phyloP scores from a whole-genome alignment of 2,797 vertebrate species.

The Bradypodion ventrale region DNA sequence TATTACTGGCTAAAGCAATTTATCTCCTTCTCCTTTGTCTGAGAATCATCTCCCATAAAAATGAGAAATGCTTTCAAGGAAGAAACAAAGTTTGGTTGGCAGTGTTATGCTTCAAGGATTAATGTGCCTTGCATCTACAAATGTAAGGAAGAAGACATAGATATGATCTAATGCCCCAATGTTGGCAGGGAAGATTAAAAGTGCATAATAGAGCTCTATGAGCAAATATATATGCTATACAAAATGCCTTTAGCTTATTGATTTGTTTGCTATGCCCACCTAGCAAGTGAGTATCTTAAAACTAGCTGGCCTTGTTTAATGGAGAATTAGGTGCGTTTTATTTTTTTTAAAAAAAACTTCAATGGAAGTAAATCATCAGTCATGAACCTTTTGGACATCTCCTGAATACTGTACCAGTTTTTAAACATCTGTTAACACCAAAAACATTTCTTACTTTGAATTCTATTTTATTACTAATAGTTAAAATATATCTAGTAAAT shows the following conservation, averaged over 20 bases:
- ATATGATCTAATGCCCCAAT: not conserved
- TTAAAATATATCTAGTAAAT: conserved; percentile 8
- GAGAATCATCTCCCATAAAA: not conserved
- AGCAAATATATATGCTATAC: not conserved
- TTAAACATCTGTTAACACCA: not conserved
- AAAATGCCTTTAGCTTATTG: not conserved
- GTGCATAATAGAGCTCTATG: not conserved
- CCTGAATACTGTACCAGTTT: not conserved
- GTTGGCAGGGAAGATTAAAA: not conserved
- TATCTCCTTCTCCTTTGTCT: not conserved
- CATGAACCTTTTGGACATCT: not conserved
- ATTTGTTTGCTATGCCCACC: accelerated
- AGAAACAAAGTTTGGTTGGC: conserved; percentile 9
- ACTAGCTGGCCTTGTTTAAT: not conserved
- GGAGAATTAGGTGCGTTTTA: not conserved
- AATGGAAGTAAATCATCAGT: not conserved
- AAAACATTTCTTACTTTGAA: not conserved
- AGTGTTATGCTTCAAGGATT: not conserved
- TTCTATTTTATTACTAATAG: not conserved
- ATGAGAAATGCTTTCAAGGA: not conserved
- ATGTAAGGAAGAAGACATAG: not conserved
- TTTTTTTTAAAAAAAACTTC: not conserved
- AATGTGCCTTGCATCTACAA: not conserved
- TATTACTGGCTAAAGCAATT: not conserved
- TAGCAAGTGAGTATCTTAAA: not conserved